Conservation (phyloP, 2,888 invertebrate species). For the Rotaria sp. region DNA sequence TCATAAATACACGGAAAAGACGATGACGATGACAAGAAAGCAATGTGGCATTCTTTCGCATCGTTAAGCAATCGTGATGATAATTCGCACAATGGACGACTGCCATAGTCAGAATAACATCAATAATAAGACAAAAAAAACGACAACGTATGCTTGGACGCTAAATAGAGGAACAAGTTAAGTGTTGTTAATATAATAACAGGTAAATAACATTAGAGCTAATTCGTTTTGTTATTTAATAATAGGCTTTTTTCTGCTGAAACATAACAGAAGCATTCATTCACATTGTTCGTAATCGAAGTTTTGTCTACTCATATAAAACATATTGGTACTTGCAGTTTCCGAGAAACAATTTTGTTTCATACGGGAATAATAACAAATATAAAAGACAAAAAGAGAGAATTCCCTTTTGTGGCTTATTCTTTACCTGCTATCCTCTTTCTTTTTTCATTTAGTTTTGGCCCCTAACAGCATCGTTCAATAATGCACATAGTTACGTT, state of each 20-base stretch:
- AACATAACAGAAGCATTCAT: background rate
- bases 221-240: background rate
- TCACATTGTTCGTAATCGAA: background rate
- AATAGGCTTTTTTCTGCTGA: background rate
- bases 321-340: background rate
- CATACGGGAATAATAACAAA: background rate
- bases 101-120: background rate
- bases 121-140: background rate
- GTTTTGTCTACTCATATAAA: background rate
- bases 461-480: background rate
- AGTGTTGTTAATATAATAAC: background rate
- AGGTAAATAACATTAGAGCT: background rate
- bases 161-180: background rate
- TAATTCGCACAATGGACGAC: background rate
- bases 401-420: background rate
- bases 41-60: slow-evolving; percentile 10
- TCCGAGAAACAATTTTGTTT: background rate
- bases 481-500: background rate
- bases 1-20: background rate
- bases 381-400: background rate
- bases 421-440: background rate
- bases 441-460: background rate
- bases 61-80: slow-evolving; percentile 1
- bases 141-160: background rate
- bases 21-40: background rate